These are phyloP conservation scores for Synergus japonicus DNA, from an alignment of 2,888 invertebrate genomes.

Conservation along the genomic window DNA sequence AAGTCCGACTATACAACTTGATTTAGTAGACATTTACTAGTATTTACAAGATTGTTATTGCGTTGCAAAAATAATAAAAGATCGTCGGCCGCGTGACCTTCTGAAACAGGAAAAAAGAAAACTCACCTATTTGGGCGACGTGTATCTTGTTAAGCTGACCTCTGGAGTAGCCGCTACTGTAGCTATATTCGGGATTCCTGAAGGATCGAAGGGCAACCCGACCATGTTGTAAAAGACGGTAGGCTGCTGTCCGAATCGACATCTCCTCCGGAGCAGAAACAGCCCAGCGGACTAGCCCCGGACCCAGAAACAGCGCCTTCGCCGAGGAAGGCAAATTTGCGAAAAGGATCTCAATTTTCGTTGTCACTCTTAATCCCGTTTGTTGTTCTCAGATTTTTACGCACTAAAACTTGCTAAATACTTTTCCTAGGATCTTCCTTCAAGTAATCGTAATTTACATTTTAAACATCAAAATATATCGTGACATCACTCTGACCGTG, in stretches of 20 bases:
- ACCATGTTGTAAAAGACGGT: conserved; percentile 62
- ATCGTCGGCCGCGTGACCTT: conserved; percentile 6
- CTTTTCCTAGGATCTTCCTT: not conserved
- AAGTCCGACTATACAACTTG: not conserved
- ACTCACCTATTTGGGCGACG: conserved; percentile 73
- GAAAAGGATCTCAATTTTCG: conserved; percentile 23
- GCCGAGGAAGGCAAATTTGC: conserved; percentile 32
- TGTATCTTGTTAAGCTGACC: conserved; percentile 73
- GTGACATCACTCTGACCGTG: too few relatives aligned
- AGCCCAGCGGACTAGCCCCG: conserved; percentile 67
- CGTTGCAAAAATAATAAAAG: conserved; percentile 20
- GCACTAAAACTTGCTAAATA: not conserved
- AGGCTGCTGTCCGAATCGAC: conserved; percentile 71
- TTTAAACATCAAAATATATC: too few relatives aligned
- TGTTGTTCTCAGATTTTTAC: not conserved
- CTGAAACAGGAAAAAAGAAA: not conserved
- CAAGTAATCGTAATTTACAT: too few relatives aligned
- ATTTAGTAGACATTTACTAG: not conserved
- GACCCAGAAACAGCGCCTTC: conserved; percentile 37
- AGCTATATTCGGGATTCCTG: conserved; percentile 55
- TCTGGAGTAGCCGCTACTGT: conserved; percentile 60
- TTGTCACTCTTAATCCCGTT: not conserved
- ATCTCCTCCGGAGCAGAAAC: conserved; percentile 70
- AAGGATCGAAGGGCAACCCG: conserved; percentile 66
- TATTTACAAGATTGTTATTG: conserved; percentile 13